phyloP scores from a whole-genome alignment of 2,888 invertebrate genomes.

The Agrotis exclamationis region DNA sequence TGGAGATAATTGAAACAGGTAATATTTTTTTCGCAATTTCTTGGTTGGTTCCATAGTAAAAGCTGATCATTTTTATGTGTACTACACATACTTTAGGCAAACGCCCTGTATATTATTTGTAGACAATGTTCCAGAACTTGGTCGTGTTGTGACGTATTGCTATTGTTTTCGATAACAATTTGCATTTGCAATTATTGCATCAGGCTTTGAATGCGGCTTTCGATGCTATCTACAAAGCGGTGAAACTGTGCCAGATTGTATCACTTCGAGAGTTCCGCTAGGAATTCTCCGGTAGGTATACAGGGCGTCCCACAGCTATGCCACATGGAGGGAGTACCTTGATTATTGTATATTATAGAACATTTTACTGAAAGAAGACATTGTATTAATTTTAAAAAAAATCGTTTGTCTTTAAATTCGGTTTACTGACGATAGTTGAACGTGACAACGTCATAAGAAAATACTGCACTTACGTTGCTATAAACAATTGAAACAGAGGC shows the following conservation, averaged over 20 bases:
- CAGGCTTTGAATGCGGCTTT: slow-evolving; percentile 29
- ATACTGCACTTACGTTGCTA: no score
- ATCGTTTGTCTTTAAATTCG: no score
- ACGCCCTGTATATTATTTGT: slow-evolving; percentile 4
- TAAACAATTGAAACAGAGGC: no score
- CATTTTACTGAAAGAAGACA: no score
- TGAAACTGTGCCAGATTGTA: slow-evolving; percentile 40
- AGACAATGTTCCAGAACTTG: slow-evolving; percentile 19
- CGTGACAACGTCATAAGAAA: no score
- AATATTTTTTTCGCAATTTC: neutral
- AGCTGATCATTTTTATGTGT: neutral
- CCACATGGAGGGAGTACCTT: no score
- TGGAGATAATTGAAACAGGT: neutral
- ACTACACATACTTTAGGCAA: neutral
- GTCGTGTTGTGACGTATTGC: slow-evolving; percentile 44
- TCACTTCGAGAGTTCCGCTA: slow-evolving; percentile 7
- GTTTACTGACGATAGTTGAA: no score
- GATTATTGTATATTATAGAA: no score
- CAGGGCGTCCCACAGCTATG: no score
- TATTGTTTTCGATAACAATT: slow-evolving; percentile 48
- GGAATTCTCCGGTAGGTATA: slow-evolving; percentile 6
- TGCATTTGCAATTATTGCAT: slow-evolving; percentile 40
- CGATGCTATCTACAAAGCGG: slow-evolving; percentile 29
- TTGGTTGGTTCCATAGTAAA: neutral
- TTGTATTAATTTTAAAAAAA: no score